A percentile compares a stretch with the other conserved stretches of the same genome.
These are phyloP conservation scores for Argopecten irradians DNA, from an alignment of 1,140 invertebrate genomes.

Conservation along the genomic window DNA sequence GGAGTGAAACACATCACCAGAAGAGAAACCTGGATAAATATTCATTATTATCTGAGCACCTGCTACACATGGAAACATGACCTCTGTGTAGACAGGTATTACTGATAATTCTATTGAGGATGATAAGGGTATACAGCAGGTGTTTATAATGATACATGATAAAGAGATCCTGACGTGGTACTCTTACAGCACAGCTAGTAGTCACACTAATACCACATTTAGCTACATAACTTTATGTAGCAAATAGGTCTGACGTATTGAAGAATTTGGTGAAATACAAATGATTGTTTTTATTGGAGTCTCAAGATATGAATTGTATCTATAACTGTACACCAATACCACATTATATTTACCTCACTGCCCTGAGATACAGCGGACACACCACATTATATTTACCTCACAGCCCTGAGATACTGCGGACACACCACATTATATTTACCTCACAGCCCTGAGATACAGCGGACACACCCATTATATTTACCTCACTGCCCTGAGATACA, in stretches of 20 bases:
- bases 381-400: background rate
- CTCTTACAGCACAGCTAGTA: background rate
- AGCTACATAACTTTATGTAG: background rate
- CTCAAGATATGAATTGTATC: too few species aligned
- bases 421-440: conserved; percentile 65
- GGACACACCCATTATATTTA: conserved; percentile 84
- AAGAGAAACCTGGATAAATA: background rate
- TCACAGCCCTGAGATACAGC: conserved; percentile 86
- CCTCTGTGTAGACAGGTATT: background rate
- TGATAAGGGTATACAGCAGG: background rate
- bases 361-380: background rate
- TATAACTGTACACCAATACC: conserved; percentile 78
- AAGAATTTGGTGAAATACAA: too few species aligned
- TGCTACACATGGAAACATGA: background rate
- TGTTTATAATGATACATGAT: background rate
- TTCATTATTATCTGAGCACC: background rate
- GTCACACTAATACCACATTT: background rate
- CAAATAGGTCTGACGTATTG: background rate
- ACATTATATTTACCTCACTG: background rate
- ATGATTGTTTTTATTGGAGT: too few species aligned
- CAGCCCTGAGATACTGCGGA: background rate
- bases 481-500: conserved; percentile 77
- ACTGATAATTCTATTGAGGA: background rate
- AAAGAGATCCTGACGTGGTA: too few species aligned
- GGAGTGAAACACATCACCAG: background rate